These are phyloP conservation scores for Pachycephala philippinensis DNA, from an alignment of 2,113 vertebrate genomes.

Conservation along the genomic window DNA sequence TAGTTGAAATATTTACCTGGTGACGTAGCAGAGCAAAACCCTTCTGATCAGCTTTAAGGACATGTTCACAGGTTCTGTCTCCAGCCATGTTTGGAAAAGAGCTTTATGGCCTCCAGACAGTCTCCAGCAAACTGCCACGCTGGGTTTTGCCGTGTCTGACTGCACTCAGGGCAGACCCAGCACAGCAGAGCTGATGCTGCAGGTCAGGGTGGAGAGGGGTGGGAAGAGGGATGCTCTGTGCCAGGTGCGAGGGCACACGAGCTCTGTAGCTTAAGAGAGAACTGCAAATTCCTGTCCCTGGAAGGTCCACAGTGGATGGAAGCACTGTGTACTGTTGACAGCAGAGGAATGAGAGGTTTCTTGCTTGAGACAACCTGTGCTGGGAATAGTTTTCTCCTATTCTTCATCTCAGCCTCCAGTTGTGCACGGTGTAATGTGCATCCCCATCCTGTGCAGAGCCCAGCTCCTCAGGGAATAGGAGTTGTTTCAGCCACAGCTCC, in stretches of 20 bases:
- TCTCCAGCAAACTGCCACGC: background rate
- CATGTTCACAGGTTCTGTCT: background rate
- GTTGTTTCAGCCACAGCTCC: background rate
- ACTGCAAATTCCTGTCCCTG: background rate
- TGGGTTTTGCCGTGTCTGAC: accelerated
- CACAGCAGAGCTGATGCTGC: background rate
- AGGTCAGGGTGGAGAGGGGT: background rate
- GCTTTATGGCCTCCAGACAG: background rate
- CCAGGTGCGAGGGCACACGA: accelerated
- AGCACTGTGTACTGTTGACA: background rate
- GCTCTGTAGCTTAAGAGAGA: background rate
- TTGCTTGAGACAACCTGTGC: background rate
- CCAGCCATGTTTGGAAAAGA: background rate
- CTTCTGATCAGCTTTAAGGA: background rate
- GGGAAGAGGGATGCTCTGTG: background rate
- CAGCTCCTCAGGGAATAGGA: background rate
- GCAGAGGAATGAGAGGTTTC: background rate
- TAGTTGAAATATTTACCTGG: background rate
- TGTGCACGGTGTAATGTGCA: background rate
- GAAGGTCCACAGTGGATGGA: background rate
- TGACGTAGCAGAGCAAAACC: background rate
- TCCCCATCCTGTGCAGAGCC: background rate
- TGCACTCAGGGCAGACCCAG: background rate
- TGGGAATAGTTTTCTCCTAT: background rate
- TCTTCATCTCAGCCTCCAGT: background rate